A percentile compares a stretch with the other conserved stretches of the same genome.
Evolutionary conservation across 2,888 invertebrate species (phyloP).

Genomic region (Scrobipalpa atriplicella): DNA sequence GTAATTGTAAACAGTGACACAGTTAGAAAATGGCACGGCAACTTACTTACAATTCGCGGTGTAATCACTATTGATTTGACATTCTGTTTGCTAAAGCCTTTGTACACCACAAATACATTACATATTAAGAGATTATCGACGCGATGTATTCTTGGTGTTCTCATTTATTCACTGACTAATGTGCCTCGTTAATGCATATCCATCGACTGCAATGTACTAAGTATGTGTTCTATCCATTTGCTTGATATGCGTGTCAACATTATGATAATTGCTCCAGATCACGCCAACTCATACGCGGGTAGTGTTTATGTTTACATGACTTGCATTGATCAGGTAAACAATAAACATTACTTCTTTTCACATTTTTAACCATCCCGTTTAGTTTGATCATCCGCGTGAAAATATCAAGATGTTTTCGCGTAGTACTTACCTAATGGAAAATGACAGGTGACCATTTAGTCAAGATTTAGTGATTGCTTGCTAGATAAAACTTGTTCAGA

Average conservation of each 20-base stretch:
- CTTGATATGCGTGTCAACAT: not conserved
- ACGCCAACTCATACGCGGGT: conserved; percentile 8
- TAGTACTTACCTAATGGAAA: no score
- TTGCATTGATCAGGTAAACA: conserved; percentile 1
- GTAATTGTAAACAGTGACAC: no score
- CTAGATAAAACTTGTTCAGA: no score
- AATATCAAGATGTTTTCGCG: no score
- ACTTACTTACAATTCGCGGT: no score
- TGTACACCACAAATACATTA: no score
- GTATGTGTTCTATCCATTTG: not conserved
- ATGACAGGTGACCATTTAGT: no score
- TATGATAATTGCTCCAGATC: conserved; percentile 1
- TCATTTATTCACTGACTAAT: not conserved
- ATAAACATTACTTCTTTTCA: not conserved
- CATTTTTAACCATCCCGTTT: not conserved
- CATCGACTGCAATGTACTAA: not conserved
- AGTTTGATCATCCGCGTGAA: no score
- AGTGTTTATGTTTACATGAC: not conserved
- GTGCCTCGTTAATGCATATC: not conserved
- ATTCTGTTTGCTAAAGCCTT: no score
- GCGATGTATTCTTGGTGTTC: not conserved
- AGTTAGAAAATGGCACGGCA: no score
- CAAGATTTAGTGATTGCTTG: no score
- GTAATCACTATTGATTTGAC: no score
- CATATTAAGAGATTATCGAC: not conserved